Percentiles rank a stretch among this genome's conserved stretches.
phyloP scores from a whole-genome alignment of 2,888 invertebrate species.

The Drosophila prolongata region DNA sequence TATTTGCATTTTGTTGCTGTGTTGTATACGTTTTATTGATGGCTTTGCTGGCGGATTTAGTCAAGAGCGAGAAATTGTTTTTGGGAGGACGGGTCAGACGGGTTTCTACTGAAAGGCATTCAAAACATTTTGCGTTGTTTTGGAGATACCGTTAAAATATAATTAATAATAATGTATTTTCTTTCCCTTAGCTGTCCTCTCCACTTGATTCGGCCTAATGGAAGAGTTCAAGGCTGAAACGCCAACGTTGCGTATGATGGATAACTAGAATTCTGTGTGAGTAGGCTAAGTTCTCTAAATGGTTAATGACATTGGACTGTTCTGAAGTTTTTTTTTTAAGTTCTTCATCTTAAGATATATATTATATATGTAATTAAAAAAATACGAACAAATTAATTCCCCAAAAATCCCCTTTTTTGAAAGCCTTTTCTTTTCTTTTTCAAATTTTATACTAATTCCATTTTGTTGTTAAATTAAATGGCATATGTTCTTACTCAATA shows the following conservation, averaged over 20 bases:
- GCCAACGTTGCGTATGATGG: slow-evolving; percentile 44
- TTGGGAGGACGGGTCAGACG: slow-evolving; percentile 46
- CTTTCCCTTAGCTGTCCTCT: slow-evolving; percentile 25
- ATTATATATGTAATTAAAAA: no score
- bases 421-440: no score
- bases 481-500: neutral
- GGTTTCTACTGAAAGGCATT: slow-evolving; percentile 55
- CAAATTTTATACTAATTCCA: neutral
- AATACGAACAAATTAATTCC: neutral
- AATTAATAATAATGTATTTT: slow-evolving; percentile 57
- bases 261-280: slow-evolving; percentile 49
- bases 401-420: neutral
- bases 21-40: slow-evolving; percentile 30
- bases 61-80: slow-evolving; percentile 35
- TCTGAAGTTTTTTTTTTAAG: neutral
- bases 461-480: neutral
- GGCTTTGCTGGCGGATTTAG: slow-evolving; percentile 33
- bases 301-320: slow-evolving; percentile 6
- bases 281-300: slow-evolving; percentile 41
- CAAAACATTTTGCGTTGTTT: slow-evolving; percentile 36
- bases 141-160: slow-evolving; percentile 60
- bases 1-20: slow-evolving; percentile 68
- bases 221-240: slow-evolving; percentile 58
- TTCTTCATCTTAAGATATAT: neutral
- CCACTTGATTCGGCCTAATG: slow-evolving; percentile 2